Percentiles rank a stretch among this genome's conserved stretches.
Evolutionary conservation across 1,140 invertebrate species (phyloP).

Genomic region (Drosophila ficusphila): DNA sequence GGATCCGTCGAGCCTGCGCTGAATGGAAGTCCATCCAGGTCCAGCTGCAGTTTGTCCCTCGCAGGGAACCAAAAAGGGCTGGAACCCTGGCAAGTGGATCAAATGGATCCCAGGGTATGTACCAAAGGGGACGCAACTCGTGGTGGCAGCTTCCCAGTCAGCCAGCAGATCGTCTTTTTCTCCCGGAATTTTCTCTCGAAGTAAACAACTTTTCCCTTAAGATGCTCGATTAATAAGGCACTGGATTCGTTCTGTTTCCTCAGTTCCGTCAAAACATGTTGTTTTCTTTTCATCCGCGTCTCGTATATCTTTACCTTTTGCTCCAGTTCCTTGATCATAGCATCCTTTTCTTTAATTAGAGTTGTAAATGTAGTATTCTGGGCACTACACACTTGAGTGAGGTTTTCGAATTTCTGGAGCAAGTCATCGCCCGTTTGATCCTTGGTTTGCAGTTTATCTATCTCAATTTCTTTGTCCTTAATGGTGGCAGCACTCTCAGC

Average conservation of each 20-base stretch:
- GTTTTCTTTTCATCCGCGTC: slow-evolving; percentile 53
- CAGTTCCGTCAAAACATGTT: slow-evolving; percentile 36
- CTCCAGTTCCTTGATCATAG: slow-evolving; percentile 43
- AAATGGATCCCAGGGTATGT: slow-evolving; percentile 48
- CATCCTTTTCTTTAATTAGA: slow-evolving; percentile 27
- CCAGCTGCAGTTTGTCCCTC: slow-evolving; percentile 50
- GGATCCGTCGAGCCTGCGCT: slow-evolving; percentile 87
- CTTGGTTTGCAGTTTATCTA: slow-evolving; percentile 35
- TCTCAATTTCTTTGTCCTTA: slow-evolving; percentile 54
- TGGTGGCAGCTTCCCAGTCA: slow-evolving; percentile 64
- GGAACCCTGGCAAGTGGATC: slow-evolving; percentile 53
- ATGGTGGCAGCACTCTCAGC: slow-evolving; percentile 62
- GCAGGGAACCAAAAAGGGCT: slow-evolving; percentile 60
- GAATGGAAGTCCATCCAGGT: slow-evolving; percentile 87
- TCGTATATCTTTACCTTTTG: slow-evolving; percentile 50
- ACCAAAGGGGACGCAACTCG: slow-evolving; percentile 49
- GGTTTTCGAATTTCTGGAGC: slow-evolving; percentile 36
- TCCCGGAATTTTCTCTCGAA: slow-evolving; percentile 47
- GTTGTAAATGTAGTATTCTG: slow-evolving; percentile 25
- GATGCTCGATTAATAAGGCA: slow-evolving; percentile 28
- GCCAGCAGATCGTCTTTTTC: slow-evolving; percentile 65
- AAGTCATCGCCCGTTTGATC: slow-evolving; percentile 43
- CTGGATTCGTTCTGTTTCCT: slow-evolving; percentile 47
- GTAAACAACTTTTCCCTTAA: slow-evolving; percentile 22
- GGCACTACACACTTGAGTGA: slow-evolving; percentile 27